Evolutionary conservation across 2,113 vertebrate species (phyloP), one percentile per base, ranked within the genome.

Genomic region (Paramormyrops kingsleyae): DNA sequence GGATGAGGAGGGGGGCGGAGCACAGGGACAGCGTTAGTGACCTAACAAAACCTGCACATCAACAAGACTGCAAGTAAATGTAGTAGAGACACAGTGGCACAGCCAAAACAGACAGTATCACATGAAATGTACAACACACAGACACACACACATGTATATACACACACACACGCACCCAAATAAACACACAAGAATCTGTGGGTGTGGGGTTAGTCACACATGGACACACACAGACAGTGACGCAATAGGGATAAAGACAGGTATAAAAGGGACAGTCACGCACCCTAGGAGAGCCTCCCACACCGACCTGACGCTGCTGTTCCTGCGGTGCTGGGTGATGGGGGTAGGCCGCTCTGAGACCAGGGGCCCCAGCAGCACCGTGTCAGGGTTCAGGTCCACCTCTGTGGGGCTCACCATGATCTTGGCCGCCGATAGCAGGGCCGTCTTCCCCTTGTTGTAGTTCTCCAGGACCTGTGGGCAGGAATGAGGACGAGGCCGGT

Each of bases 371-470:
- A 98, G 95, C 93, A 99, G 98, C 92, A 98, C 94, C 91, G 96
- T 92, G 94, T 99, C 98, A 0, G 98, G 98, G 74, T 98, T 98
- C 94, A 99, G 95, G 95, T 99, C 99, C 94, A 99, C 97, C 92
- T 99, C 98, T 0, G 99, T 99, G 62, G 99, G 99, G 94, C 99
- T 99, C 94, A 99, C 99, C 98, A 99, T 99, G 93, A 99, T 97
- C 95, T 99, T 99, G 56, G 99, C 99, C 44, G 99, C 99, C 0
- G 98, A 99, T 1, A 99, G 97, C 92, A 99, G 94, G 89, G 99
- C 99, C 0, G 99, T 99, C 94, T 99, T 99, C 24, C 99, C 99
- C 92, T 99, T 99, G 93, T 99, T 99, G 94, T 99, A 99, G 94
- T 99, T 99, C 95, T 99, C 98, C 93, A 99, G 94, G 92, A 99